Percentiles rank a stretch among this genome's conserved stretches.
These are phyloP conservation scores for Nowickia ferox DNA, from an alignment of 2,888 invertebrate genomes.

Conservation along the genomic window DNA sequence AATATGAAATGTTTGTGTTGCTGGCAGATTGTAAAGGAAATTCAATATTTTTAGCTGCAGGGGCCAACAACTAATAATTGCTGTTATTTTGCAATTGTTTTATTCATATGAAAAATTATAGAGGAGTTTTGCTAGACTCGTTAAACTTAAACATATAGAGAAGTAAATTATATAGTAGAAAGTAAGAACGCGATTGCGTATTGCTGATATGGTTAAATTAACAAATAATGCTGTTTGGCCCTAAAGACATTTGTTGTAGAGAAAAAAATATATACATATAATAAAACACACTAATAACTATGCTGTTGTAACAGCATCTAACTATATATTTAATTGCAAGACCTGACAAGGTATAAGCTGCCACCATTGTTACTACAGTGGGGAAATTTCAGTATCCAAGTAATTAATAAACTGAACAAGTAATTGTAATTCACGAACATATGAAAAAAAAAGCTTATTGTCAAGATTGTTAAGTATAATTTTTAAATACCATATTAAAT, in stretches of 20 bases:
- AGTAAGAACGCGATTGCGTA: slow-evolving; percentile 27
- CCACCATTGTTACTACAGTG: neutral
- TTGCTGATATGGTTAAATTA: slow-evolving; percentile 61
- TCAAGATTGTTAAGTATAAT: slow-evolving; percentile 30
- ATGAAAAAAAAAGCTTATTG: slow-evolving; percentile 20
- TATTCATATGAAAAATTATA: slow-evolving; percentile 48
- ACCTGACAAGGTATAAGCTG: slow-evolving; percentile 2
- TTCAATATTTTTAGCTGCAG: slow-evolving; percentile 65
- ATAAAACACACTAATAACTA: slow-evolving; percentile 33
- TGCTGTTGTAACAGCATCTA: slow-evolving; percentile 19
- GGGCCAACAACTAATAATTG: slow-evolving; percentile 64
- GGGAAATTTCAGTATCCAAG: neutral
- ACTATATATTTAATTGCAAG: slow-evolving; percentile 40
- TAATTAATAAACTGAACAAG: slow-evolving; percentile 15
- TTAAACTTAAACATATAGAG: slow-evolving; percentile 29
- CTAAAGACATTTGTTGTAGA: slow-evolving; percentile 54
- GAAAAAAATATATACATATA: neutral
- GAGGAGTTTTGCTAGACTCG: neutral
- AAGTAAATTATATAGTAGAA: slow-evolving; percentile 47
- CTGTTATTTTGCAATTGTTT: slow-evolving; percentile 68
- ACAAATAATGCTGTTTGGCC: slow-evolving; percentile 60
- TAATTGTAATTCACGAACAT: slow-evolving; percentile 1
- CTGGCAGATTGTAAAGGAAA: slow-evolving; percentile 41
- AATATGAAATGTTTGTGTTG: slow-evolving; percentile 11
- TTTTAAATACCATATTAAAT: slow-evolving; percentile 40